phyloP scores from a whole-genome alignment of 2,888 invertebrate species.

The Philaethria dido region DNA sequence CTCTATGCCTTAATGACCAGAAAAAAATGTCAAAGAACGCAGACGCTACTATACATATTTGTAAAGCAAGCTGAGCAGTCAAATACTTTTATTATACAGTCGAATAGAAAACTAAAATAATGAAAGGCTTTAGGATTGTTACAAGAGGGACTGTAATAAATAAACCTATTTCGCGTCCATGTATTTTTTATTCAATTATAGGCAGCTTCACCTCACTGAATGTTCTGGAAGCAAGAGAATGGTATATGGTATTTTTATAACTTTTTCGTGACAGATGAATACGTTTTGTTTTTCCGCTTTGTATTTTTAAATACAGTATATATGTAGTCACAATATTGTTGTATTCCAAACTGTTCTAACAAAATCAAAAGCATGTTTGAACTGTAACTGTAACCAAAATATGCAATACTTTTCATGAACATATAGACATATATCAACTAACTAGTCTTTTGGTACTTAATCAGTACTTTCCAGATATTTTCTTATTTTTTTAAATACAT shows the following conservation, averaged over 20 bases:
- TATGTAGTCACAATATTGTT: not conserved
- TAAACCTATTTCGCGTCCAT: not conserved
- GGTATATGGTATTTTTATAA: not conserved
- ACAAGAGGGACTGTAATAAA: not conserved
- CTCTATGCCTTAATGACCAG: too few relatives aligned
- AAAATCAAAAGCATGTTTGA: not conserved
- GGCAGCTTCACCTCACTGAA: not conserved
- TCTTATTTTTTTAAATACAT: too few relatives aligned
- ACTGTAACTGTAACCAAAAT: not conserved
- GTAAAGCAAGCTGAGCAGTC: not conserved
- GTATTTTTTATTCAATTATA: constrained; percentile 15
- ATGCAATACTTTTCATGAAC: not conserved
- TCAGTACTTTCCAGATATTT: too few relatives aligned
- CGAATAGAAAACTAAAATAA: not conserved
- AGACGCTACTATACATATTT: too few relatives aligned
- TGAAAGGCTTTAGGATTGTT: not conserved
- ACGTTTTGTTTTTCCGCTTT: not conserved
- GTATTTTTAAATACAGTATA: not conserved
- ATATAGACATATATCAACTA: not conserved
- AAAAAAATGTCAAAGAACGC: too few relatives aligned
- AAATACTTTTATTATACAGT: not conserved
- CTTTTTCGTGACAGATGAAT: not conserved
- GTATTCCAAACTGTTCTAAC: not conserved
- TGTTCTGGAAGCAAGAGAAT: constrained; percentile 3
- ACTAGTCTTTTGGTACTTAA: too few relatives aligned